Evolutionary conservation across 2,797 vertebrate species (phyloP).

Genomic region (Vipera ursinii): DNA sequence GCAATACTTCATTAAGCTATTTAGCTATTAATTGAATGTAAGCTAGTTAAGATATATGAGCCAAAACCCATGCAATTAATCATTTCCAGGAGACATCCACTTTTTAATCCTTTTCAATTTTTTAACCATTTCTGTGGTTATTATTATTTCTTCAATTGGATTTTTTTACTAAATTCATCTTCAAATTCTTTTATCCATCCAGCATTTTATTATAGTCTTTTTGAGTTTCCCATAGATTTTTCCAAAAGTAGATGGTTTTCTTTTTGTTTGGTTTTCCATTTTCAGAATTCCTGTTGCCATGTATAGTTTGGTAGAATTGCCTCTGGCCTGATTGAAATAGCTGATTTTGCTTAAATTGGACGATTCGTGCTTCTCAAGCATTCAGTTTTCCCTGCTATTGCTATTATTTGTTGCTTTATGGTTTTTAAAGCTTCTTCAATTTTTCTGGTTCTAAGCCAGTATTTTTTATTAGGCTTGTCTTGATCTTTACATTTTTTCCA

Average conservation of each 20-base stretch:
- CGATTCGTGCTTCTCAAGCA: neutral
- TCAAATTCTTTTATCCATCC: neutral
- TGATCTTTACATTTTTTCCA: neutral
- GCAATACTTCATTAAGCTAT: neutral
- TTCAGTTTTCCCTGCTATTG: neutral
- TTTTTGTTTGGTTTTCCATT: constrained; percentile 20
- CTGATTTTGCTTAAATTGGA: neutral
- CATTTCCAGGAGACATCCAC: neutral
- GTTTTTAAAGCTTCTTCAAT: neutral
- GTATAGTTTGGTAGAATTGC: neutral
- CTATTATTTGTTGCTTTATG: neutral
- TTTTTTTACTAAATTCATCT: neutral
- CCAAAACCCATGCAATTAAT: neutral
- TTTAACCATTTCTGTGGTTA: neutral
- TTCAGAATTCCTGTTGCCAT: neutral
- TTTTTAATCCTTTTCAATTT: neutral
- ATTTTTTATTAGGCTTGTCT: neutral
- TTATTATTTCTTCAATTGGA: neutral
- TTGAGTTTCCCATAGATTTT: neutral
- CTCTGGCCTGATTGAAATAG: neutral
- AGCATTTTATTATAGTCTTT: neutral
- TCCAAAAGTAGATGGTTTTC: neutral
- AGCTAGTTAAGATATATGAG: neutral
- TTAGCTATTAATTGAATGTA: neutral
- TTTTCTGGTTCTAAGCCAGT: neutral